Base-by-base conservation (phyloP, 1,140 invertebrate genomes). In the Drosophila sechellia region DNA sequence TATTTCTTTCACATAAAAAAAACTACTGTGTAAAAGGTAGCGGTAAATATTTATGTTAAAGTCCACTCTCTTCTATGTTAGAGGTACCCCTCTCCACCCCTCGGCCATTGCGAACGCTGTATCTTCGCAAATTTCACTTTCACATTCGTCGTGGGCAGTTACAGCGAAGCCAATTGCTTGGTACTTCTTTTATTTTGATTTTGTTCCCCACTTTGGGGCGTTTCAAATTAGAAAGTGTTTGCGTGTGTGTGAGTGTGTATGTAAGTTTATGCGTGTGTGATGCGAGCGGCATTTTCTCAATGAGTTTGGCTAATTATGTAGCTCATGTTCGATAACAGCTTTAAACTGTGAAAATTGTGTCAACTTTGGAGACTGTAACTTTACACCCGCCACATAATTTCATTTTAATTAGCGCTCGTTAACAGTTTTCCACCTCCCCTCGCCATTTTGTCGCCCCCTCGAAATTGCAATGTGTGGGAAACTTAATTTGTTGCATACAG, bases 91-190 rank as follows among this genome's bases (percentile, higher is more conserved):
- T 52, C 39, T 42, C 17, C 17, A 17, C 37, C 37, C 20, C 50
- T 6, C 1, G 15, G 35, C 3, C 3, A 4, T 4, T 17, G 1
- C 6, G 6, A 31, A 31, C 49, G 66, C 43, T 66, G 50, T 60
- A 43, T 77, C 61, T 58, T 66, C 65, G 64, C 61, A 45, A 81
- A 81, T 72, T 86, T 89, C 79, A 86, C 83, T 86, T 86, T 86
- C 83, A 86, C 83, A 86, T 86, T 87, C 79, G 59, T 65, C 74
- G 75, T 79, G 83, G 79, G 83, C 78, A 87, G 83, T 75, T 77
- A 75, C 54, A 60, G 55, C 63, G 50, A 58, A 68, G 53, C 68
- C 81, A 87, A 76, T 81, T 71, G 64, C 75, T 57, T 74, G 61
- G 83, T 48, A 86, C 75, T 84, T 79, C 76, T 75, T 66, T 46